Evolutionary conservation across 92 coral and sea anemone species (phyloP), one percentile per base, ranked within the genome.

Genomic region (Meandrina meandrites): DNA sequence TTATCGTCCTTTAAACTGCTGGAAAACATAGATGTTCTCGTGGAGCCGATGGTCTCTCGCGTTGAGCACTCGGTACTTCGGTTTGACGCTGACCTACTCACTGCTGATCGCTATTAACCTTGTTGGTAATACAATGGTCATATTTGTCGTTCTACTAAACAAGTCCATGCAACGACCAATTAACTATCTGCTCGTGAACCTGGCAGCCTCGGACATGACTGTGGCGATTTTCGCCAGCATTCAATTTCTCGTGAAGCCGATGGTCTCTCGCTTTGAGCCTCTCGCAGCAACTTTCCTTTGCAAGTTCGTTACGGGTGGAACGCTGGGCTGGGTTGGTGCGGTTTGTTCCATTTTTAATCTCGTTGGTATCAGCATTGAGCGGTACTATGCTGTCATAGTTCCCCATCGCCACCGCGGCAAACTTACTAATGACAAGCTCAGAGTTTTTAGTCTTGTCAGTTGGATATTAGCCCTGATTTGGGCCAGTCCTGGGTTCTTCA

Each of bases 291-390:
- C 17, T n/a, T 58, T 31, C 35, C 53, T 90, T 27, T 90, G 93
- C 40, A 86, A 72, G 82, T 53, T 87, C 19, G 8, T 87, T 0
- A 90, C 91, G 2, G 91, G 93, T 0, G 93, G 89, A 16, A 81
- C 48, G 15, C 56, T 78, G 16, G 24, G 88, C 48, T 90, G 86
- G 84, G 45, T 54, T 15, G 79, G 79, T 76, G 79, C 79, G 6
- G 54, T 45, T 9, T 40, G 53, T 9, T 76, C 79, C 30, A 48
- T 76, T 17, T 76, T 76, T 34, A 40, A 40, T 76, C 36, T 76
- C 8, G 79, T 76, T 76, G 79, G 53, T 31, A 37, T 76, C 27
- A 36, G 48, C 51, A 76, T 76, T 15, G 79, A 76, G 79, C 79
- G 79, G 5, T 76, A 76, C 56, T 75, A 75, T 21, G 79, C 56